Evolutionary conservation across 1,140 invertebrate genomes (phyloP), one percentile per base, ranked within the genome.

Genomic region (Drosophila micromelanica): DNA sequence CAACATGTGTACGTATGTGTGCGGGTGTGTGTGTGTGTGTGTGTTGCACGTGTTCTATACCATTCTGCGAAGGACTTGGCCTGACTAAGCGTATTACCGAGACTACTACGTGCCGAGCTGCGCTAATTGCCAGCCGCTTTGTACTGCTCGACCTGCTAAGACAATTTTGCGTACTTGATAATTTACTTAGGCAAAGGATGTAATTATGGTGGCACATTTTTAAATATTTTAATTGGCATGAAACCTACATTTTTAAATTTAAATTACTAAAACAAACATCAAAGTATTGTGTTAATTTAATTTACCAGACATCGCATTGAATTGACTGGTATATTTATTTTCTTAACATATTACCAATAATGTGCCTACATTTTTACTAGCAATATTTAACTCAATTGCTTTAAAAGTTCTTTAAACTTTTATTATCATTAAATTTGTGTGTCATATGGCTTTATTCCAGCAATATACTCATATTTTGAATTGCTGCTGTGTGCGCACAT

Each of bases 81-180:
- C 70, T 82, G 84, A 87, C 82, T 87, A 87, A 87, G 78, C 82
- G 73, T 56, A 87, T 87, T 87, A 87, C 45, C 42, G 42, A 56
- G 76, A 54, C 67, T 60, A 56, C 71, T 37, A 38, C 45, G 64
- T 73, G 70, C 63, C 59, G 38, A 63, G 56, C 40, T 48, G 51
- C 84, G 84, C 75, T 87, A 87, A 87, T 87, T 87, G 82, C 78
- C 78, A 89, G 68, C 49, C 67, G 67, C 82, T 76, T 86, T 87
- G 76, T 68, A 38, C 75, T 65, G 43, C 76, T 64, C 54, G 37
- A 61, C 69, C 72, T 49, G 62, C 74, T 67, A 76, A 81, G 73
- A 64, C 78, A 79, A 87, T 87, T 85, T 79, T 73, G 56, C 72
- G 23, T 78, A 72, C 84, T 89, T 64, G 72, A 89, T 87, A 89